Evolutionary conservation across 2,888 invertebrate genomes (phyloP).

Genomic region (Drepana falcataria): DNA sequence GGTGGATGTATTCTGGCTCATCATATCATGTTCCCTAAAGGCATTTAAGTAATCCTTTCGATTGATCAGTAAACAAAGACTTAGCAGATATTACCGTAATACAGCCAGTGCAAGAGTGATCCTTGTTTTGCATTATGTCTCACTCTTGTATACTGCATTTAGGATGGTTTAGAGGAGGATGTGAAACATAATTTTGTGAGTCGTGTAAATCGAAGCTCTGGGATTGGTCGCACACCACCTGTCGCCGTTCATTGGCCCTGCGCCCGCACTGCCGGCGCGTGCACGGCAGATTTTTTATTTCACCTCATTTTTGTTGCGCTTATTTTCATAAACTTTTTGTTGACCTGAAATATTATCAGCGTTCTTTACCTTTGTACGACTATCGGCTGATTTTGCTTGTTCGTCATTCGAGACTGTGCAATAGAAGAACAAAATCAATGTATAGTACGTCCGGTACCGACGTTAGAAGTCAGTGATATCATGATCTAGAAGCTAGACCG

Average conservation of each 20-base stretch:
- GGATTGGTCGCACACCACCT: constrained; percentile 61
- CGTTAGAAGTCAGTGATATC: constrained; percentile 4
- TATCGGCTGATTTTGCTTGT: neutral
- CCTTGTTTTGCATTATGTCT: constrained; percentile 16
- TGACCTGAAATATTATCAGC: constrained; percentile 8
- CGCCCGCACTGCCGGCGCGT: constrained; percentile 44
- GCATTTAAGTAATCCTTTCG: constrained; percentile 15
- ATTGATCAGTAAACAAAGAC: constrained; percentile 46
- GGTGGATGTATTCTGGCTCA: too few species aligned
- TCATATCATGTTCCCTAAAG: neutral
- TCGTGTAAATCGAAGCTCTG: constrained; percentile 45
- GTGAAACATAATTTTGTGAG: constrained; percentile 43
- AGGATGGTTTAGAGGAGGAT: constrained; percentile 36
- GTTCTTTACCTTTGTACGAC: neutral
- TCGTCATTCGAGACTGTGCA: too few species aligned
- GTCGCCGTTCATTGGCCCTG: constrained; percentile 71
- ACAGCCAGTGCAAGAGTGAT: constrained; percentile 18
- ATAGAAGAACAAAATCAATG: neutral
- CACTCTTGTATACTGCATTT: constrained; percentile 16
- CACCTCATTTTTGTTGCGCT: constrained; percentile 33
- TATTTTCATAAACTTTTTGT: constrained; percentile 22
- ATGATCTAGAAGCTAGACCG: constrained; percentile 10
- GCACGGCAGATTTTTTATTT: constrained; percentile 47
- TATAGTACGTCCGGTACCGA: constrained; percentile 1
- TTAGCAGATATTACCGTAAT: constrained; percentile 23